Evolutionary conservation across 2,888 invertebrate genomes (phyloP).

Genomic region (Drosophila flavopinicola): DNA sequence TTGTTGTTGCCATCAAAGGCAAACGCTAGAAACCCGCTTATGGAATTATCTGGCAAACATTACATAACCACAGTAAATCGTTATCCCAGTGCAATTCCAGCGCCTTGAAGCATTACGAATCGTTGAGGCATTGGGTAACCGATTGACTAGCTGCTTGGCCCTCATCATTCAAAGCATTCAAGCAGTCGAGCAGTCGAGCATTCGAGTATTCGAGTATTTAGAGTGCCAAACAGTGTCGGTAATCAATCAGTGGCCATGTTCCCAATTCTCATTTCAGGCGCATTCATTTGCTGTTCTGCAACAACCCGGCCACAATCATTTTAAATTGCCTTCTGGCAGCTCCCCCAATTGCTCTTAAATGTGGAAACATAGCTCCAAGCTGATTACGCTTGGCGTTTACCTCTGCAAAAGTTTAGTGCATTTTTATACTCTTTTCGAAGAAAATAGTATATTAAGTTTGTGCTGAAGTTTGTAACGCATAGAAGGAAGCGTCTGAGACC

Average conservation of each 20-base stretch:
- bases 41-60: not conserved
- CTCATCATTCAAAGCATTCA: constrained; percentile 41
- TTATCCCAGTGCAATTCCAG: not conserved
- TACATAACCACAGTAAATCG: not conserved
- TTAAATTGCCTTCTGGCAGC: constrained; percentile 9
- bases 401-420: not conserved
- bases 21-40: not conserved
- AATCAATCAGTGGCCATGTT: constrained; percentile 66
- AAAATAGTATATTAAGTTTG: no score
- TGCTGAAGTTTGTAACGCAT: no score
- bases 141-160: constrained; percentile 2
- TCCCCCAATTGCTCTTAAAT: constrained; percentile 9
- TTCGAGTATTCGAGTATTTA: constrained; percentile 24
- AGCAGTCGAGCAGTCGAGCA: constrained; percentile 14
- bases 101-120: constrained; percentile 2
- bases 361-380: not conserved
- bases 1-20: not conserved
- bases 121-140: constrained; percentile 1
- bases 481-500: no score
- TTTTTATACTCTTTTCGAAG: not conserved
- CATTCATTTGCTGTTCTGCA: constrained; percentile 4
- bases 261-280: constrained; percentile 4
- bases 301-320: not conserved
- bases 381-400: constrained; percentile 15
- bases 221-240: constrained; percentile 70